A percentile compares a stretch with the other conserved stretches of the same genome.
These are phyloP conservation scores for Marronus borbonicus DNA, from an alignment of 2,888 invertebrate genomes.

Conservation along the genomic window DNA sequence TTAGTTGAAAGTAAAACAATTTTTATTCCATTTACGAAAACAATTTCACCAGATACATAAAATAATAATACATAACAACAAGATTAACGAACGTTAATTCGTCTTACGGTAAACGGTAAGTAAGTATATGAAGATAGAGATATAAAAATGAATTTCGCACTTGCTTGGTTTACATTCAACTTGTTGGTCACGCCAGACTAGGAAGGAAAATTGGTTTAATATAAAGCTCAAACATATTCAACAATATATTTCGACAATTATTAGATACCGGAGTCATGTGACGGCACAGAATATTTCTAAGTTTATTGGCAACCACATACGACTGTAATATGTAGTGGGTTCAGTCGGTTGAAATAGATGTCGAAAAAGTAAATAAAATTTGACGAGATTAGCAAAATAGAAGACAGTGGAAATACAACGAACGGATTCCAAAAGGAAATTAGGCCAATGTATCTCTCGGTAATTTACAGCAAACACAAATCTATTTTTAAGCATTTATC, in stretches of 20 bases:
- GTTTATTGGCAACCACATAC: constrained; percentile 9
- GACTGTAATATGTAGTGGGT: not conserved
- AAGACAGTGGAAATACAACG: constrained; percentile 8
- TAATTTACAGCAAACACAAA: constrained; percentile 8
- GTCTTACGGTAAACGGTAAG: too few relatives aligned
- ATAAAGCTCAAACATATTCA: not conserved
- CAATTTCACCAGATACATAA: too few relatives aligned
- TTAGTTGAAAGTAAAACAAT: too few relatives aligned
- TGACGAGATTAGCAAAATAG: constrained; percentile 8
- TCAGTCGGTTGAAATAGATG: not conserved
- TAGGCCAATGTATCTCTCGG: constrained; percentile 13
- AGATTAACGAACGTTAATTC: too few relatives aligned
- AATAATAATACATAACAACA: too few relatives aligned
- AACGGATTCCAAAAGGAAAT: constrained; percentile 18
- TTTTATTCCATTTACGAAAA: too few relatives aligned
- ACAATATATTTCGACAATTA: not conserved
- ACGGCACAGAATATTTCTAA: constrained; percentile 21
- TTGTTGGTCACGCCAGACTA: not conserved
- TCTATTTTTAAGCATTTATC: constrained; percentile 23
- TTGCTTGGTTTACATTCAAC: not conserved
- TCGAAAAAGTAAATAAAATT: constrained; percentile 35
- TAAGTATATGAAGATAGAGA: too few relatives aligned
- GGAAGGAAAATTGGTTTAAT: not conserved
- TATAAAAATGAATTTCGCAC: too few relatives aligned
- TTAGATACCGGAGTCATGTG: not conserved